Percentiles rank a stretch among this genome's conserved stretches.
These are phyloP conservation scores for Mustela lutreola DNA, from an alignment of 2,113 vertebrate genomes.

Conservation along the genomic window DNA sequence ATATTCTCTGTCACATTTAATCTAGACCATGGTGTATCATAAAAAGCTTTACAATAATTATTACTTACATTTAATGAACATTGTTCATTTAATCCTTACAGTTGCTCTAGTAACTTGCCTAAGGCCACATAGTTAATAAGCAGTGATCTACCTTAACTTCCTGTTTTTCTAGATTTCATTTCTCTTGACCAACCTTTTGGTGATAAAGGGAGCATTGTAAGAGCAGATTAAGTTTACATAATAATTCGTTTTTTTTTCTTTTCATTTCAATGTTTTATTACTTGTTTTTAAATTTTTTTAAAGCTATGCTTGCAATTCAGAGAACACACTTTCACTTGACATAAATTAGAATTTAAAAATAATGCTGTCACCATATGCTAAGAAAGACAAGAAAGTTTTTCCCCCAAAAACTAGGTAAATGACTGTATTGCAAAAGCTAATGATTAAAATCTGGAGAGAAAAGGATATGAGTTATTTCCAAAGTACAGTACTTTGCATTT, in stretches of 20 bases:
- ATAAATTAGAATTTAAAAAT: slow-evolving; percentile 78
- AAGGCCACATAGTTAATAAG: neutral
- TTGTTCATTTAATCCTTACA: neutral
- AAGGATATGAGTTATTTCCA: slow-evolving; percentile 51
- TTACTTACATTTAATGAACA: neutral
- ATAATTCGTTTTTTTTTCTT: neutral
- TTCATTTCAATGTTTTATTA: neutral
- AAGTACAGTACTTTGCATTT: neutral
- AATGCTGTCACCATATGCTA: slow-evolving; percentile 65
- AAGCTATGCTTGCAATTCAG: neutral
- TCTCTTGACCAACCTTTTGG: neutral
- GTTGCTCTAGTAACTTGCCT: neutral
- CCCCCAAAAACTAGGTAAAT: slow-evolving; percentile 21
- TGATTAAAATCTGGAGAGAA: slow-evolving; percentile 62
- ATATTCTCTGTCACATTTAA: neutral
- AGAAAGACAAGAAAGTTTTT: slow-evolving; percentile 53
- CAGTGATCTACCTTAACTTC: neutral
- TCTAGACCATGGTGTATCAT: neutral
- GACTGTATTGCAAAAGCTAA: slow-evolving; percentile 50
- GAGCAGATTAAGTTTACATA: neutral
- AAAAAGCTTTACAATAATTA: neutral
- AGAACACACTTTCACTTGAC: slow-evolving; percentile 22
- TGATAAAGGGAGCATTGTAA: neutral
- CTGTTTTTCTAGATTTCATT: slow-evolving; percentile 5
- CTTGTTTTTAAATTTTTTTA: neutral